These are phyloP conservation scores for Drosophila erecta DNA, from an alignment of 1,140 invertebrate genomes.

Conservation along the genomic window DNA sequence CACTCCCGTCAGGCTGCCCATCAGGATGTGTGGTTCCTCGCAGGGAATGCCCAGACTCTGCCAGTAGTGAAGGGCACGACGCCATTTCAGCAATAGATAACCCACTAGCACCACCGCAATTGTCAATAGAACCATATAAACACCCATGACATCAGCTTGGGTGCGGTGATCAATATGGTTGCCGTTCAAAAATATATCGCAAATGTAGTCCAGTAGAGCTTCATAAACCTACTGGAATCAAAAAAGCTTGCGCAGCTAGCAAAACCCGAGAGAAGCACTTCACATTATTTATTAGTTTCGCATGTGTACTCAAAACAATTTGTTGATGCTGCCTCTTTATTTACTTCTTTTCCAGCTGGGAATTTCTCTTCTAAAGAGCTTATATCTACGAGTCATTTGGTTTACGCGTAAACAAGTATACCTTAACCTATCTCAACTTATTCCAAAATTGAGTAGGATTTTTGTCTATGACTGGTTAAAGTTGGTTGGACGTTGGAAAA, in stretches of 20 bases:
- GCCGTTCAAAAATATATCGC: too few species aligned
- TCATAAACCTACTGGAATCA: neutral
- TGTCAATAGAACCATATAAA: neutral
- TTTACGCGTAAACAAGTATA: neutral
- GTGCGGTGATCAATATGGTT: neutral
- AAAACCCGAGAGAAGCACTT: neutral
- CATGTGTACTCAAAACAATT: too few species aligned
- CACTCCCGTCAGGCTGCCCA: constrained; percentile 74
- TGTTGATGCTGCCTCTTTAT: neutral
- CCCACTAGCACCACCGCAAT: constrained; percentile 21
- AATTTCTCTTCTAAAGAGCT: neutral
- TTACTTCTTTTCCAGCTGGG: neutral
- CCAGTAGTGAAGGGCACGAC: constrained; percentile 75
- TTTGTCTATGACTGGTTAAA: too few species aligned
- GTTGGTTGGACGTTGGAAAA: too few species aligned
- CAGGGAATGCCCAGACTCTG: constrained; percentile 83
- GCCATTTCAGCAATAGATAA: constrained; percentile 30
- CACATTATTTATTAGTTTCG: too few species aligned
- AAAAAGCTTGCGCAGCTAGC: constrained; percentile 1
- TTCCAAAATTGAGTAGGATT: neutral
- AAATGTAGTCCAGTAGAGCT: constrained; percentile 3
- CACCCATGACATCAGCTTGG: constrained; percentile 30
- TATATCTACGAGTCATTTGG: neutral
- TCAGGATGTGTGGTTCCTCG: constrained; percentile 69
- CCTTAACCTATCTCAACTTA: neutral